A percentile compares a stretch with the other conserved stretches of the same genome.
phyloP scores from a whole-genome alignment of 2,797 vertebrate genomes.

The Spea hammondii region DNA sequence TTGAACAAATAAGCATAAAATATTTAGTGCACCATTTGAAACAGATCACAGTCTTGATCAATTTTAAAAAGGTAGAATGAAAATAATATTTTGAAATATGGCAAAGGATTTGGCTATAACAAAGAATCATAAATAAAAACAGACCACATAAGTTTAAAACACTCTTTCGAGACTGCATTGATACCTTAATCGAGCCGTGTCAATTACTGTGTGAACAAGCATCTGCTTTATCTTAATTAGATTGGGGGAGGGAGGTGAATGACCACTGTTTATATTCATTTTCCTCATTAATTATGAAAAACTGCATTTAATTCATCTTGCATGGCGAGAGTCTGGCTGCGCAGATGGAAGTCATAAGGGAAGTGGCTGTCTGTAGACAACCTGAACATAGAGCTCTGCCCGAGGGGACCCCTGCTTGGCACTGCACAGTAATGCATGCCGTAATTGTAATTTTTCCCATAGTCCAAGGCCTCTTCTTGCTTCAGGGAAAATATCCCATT shows the following conservation, averaged over 20 bases:
- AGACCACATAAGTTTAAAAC: constrained; percentile 70
- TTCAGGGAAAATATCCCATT: constrained; percentile 98
- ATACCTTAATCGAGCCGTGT: constrained; percentile 73
- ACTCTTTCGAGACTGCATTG: constrained; percentile 72
- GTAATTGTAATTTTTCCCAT: constrained; percentile 91
- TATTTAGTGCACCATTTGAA: constrained; percentile 56
- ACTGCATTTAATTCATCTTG: constrained; percentile 93
- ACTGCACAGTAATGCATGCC: constrained; percentile 95
- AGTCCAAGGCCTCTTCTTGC: constrained; percentile 91
- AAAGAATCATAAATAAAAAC: constrained; percentile 63
- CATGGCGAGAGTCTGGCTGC: constrained; percentile 90
- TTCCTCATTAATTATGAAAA: constrained; percentile 92
- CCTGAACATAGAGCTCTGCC: constrained; percentile 92
- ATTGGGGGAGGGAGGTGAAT: constrained; percentile 70
- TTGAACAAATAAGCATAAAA: constrained; percentile 62
- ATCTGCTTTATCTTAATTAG: constrained; percentile 82
- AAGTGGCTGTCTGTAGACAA: constrained; percentile 93
- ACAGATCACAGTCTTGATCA: constrained; percentile 70
- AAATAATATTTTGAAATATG: constrained; percentile 53
- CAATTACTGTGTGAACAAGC: constrained; percentile 71
- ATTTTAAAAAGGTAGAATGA: constrained; percentile 60
- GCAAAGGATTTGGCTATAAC: constrained; percentile 20
- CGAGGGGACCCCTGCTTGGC: constrained; percentile 86
- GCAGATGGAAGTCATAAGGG: constrained; percentile 96
- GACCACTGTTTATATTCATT: constrained; percentile 81